Percentiles rank a stretch among this genome's conserved stretches.
phyloP scores from a whole-genome alignment of 2,797 vertebrate genomes.

The Bufotes viridis region DNA sequence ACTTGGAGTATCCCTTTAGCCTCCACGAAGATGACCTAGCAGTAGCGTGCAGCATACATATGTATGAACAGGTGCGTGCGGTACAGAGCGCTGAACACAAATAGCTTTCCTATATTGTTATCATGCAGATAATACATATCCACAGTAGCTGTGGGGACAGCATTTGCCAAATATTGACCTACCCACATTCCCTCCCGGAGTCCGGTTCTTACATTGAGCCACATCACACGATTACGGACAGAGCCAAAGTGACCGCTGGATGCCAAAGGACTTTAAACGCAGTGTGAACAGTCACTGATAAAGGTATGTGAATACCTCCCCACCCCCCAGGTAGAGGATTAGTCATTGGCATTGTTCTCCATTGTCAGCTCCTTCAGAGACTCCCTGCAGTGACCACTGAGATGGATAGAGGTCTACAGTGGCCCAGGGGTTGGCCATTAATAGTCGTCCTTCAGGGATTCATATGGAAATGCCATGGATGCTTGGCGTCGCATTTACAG shows the following conservation, averaged over 20 bases:
- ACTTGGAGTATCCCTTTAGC: neutral
- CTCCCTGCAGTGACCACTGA: neutral
- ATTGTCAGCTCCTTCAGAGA: neutral
- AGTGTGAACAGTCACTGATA: neutral
- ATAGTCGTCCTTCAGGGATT: neutral
- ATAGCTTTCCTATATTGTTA: neutral
- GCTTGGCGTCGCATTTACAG: neutral
- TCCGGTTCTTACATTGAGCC: neutral
- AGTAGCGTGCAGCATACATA: neutral
- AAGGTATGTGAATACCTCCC: neutral
- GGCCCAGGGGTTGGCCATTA: neutral
- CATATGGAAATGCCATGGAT: neutral
- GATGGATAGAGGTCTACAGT: neutral
- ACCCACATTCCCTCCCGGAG: neutral
- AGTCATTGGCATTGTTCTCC: slow-evolving; percentile 18
- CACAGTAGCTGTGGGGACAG: neutral
- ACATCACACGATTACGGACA: neutral
- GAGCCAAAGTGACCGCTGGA: neutral
- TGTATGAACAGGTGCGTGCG: neutral
- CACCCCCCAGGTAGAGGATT: neutral
- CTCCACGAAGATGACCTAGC: neutral
- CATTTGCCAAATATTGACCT: neutral
- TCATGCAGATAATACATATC: neutral
- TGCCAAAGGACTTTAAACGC: neutral
- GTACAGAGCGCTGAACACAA: neutral